Evolutionary conservation across 2,797 vertebrate species (phyloP), one percentile per base, ranked within the genome.

Genomic region (Lagorchestes hirsutus): DNA sequence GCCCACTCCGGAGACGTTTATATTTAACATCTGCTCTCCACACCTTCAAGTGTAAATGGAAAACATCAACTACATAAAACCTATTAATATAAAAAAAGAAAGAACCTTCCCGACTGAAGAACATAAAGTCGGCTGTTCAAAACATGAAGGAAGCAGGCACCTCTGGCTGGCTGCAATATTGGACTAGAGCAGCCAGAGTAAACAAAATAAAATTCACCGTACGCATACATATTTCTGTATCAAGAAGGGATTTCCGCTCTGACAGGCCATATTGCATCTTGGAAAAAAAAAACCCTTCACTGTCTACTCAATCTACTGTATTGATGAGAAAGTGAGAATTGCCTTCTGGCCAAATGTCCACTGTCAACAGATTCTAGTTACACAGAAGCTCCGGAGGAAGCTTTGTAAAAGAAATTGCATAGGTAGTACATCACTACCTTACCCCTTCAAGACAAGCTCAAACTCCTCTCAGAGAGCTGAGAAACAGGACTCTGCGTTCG

Each of bases 61-160:
- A 96, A 97, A 91, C 55, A 55, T 96, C 94, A 97, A 95, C 92
- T 92, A 87, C 82, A 93, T 87, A 92, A 96, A 95, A 59, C 52
- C 90, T 67, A 82, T 93, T 97, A 93, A 94, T 91, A 54, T 34
- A 59, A 91, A 94, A 90, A 95, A n/a, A 91, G 50, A 55, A 91
- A 95, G 90, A 93, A 46, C 0, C 40, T 16, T 56, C 11, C 87
- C 31, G 90, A 58, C 90, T 62, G 74, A 8, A 11, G 82, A 92
- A 92, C 10, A 90, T 40, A 50, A 58, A 91, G 52, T 87, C 54
- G 27, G 74, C 62, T 90, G 93, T 40, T 92, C n/a, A 97, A 95
- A 92, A 59, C 55, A 55, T 58, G 58, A 27, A 82, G 74, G 74
- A 82, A 0, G 74, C 74, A 82, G 74, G 29, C 52, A 62, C 74